Conservation (phyloP, 1,140 invertebrate genomes). For the Onthophagus taurus region DNA sequence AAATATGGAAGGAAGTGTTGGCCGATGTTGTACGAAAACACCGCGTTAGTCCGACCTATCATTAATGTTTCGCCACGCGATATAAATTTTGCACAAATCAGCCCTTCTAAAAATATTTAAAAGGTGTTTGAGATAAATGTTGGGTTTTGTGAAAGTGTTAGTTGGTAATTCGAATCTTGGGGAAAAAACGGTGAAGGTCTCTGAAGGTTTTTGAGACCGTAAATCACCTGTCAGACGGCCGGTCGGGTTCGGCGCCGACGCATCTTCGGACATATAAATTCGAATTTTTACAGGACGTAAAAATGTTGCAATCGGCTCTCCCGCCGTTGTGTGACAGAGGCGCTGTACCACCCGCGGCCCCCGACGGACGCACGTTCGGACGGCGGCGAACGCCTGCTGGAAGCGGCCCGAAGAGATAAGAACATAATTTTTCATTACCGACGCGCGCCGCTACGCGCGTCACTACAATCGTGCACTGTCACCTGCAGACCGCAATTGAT, state of each 20-base stretch:
- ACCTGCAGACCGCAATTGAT: slow-evolving; percentile 30
- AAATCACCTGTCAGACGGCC: too few relatives aligned
- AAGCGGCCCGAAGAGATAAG: slow-evolving; percentile 4
- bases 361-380: slow-evolving; percentile 1
- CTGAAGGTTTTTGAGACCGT: too few relatives aligned
- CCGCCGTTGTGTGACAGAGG: background rate
- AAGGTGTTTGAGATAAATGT: too few relatives aligned
- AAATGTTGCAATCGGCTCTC: slow-evolving; percentile 9
- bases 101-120: too few relatives aligned
- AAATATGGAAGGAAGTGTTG: too few relatives aligned
- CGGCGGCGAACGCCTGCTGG: slow-evolving; percentile 7
- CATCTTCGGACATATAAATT: slow-evolving; percentile 1
- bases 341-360: background rate
- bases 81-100: too few relatives aligned
- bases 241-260: slow-evolving; percentile 6
- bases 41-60: too few relatives aligned
- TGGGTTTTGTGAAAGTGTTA: too few relatives aligned
- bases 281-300: slow-evolving; percentile 11
- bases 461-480: slow-evolving; percentile 20
- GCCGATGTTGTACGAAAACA: too few relatives aligned
- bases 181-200: too few relatives aligned
- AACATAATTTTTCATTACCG: slow-evolving; percentile 7
- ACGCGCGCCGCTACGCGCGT: background rate
- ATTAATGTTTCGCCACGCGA: too few relatives aligned
- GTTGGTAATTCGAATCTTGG: too few relatives aligned